Conservation (phyloP, 2,113 vertebrate genomes). For the Rousettus leschenaultii region DNA sequence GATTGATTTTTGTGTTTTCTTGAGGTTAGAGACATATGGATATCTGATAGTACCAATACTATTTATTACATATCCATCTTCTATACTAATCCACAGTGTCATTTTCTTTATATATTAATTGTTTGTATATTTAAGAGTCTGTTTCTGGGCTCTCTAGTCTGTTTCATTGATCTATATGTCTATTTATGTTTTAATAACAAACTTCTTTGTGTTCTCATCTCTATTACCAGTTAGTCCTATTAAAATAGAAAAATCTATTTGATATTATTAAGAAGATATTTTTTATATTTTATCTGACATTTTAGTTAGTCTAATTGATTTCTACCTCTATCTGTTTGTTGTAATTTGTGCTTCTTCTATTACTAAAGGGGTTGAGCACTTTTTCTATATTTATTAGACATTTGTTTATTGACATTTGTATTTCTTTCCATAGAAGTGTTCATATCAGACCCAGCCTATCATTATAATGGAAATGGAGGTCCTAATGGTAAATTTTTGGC, state of each 20-base stretch:
- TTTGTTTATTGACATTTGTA: background rate
- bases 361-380: background rate
- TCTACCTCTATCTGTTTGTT: background rate
- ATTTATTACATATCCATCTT: background rate
- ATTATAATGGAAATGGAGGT: background rate
- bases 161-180: background rate
- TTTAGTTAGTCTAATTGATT: background rate
- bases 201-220: background rate
- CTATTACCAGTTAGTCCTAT: background rate
- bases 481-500: background rate
- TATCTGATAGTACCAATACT: background rate
- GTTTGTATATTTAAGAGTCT: background rate
- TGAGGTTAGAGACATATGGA: background rate
- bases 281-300: background rate
- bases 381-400: constrained; percentile 1
- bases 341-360: background rate
- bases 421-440: background rate
- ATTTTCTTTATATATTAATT: background rate
- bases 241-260: background rate
- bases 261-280: background rate
- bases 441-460: background rate
- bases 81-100: background rate
- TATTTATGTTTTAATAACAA: background rate
- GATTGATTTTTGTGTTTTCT: background rate
- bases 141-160: background rate